Evolutionary conservation across 2,113 vertebrate species (phyloP).

Genomic region (Mastomys natalensis): DNA sequence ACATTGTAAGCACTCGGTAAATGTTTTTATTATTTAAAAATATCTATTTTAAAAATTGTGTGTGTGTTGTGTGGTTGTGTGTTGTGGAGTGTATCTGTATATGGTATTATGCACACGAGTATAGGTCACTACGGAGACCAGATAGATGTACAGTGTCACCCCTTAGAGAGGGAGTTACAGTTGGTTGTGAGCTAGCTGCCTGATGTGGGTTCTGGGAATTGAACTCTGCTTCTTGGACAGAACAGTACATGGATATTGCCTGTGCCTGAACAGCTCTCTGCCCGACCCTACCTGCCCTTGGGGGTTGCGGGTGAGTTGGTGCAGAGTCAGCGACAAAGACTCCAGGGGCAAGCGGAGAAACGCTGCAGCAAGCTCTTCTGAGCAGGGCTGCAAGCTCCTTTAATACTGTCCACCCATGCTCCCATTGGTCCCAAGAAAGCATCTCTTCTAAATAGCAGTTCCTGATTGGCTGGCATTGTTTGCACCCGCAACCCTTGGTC

Average conservation of each 20-base stretch:
- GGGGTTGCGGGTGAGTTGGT: too few species aligned
- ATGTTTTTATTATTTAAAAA: not conserved
- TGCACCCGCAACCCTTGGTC: too few species aligned
- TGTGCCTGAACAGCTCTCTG: too few species aligned
- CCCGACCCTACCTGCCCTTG: too few species aligned
- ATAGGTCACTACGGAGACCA: not conserved
- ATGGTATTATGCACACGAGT: not conserved
- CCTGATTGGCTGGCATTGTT: too few species aligned
- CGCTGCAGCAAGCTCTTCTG: too few species aligned
- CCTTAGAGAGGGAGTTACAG: not conserved
- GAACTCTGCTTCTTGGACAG: not conserved
- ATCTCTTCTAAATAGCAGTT: too few species aligned
- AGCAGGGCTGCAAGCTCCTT: too few species aligned
- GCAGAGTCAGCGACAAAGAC: too few species aligned
- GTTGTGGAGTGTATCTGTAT: not conserved
- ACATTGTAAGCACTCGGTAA: constrained; percentile 16
- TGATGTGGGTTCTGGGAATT: not conserved
- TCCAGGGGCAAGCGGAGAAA: not conserved
- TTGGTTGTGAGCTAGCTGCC: not conserved
- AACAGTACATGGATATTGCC: not conserved
- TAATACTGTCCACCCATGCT: too few species aligned
- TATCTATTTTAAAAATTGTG: not conserved
- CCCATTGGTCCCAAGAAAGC: too few species aligned
- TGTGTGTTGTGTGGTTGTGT: not conserved
- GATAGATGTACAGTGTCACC: not conserved